These are phyloP conservation scores for Melieria crassipennis DNA, from an alignment of 2,888 invertebrate genomes.

Conservation along the genomic window DNA sequence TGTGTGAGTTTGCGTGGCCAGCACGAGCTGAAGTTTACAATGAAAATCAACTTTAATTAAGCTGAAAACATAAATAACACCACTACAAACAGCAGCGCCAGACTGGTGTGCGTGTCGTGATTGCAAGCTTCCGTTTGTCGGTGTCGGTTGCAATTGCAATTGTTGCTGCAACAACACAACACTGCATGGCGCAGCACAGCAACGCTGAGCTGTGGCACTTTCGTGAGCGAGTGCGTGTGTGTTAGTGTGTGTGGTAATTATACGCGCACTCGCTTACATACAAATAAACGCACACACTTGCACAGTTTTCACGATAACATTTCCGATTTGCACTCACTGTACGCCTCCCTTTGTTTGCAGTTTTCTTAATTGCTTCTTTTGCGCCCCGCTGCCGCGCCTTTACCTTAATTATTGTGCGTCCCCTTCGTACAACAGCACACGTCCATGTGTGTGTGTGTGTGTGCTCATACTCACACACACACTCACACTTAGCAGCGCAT, in stretches of 20 bases:
- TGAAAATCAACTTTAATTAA: too few species aligned
- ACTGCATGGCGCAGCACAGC: background rate
- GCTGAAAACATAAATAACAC: too few species aligned
- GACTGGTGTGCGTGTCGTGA: background rate
- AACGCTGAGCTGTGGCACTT: background rate
- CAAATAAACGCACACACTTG: background rate
- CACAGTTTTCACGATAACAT: background rate
- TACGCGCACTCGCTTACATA: background rate
- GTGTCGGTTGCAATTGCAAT: background rate
- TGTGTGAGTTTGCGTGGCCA: too few species aligned
- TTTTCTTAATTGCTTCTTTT: background rate
- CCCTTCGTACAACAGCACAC: slow-evolving; percentile 46
- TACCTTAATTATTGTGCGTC: slow-evolving; percentile 60
- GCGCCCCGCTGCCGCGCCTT: slow-evolving; percentile 40
- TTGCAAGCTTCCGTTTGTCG: background rate
- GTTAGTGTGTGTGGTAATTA: background rate
- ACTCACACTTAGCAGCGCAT: background rate
- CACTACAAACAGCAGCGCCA: background rate
- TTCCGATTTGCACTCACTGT: background rate
- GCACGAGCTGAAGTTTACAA: too few species aligned
- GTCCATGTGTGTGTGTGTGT: too few species aligned
- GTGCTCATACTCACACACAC: background rate
- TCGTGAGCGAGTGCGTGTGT: slow-evolving; percentile 13
- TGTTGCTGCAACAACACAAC: background rate
- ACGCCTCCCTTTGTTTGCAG: background rate